Percentiles rank a stretch among this genome's conserved stretches.
Conservation (phyloP, 2,888 invertebrate genomes). For the Neoitamus cyanurus region DNA sequence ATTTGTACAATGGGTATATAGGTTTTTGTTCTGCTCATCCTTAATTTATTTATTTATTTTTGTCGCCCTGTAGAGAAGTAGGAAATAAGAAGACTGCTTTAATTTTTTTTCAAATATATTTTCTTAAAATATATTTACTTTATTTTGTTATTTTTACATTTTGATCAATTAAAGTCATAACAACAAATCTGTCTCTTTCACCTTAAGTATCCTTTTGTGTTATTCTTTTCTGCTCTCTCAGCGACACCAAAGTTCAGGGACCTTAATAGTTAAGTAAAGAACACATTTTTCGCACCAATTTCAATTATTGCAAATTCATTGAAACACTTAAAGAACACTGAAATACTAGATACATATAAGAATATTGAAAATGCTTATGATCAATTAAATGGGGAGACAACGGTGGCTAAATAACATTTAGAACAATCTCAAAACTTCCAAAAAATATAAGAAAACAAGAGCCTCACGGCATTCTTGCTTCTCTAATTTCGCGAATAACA, state of each 20-base stretch:
- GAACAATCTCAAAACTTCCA: background rate
- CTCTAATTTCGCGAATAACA: background rate
- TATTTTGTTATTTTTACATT: background rate
- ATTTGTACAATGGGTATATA: too few species aligned
- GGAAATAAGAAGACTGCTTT: background rate
- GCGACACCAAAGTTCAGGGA: background rate
- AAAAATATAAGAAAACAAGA: background rate
- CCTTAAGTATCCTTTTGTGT: background rate
- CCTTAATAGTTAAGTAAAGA: background rate
- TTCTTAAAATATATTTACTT: conserved; percentile 22
- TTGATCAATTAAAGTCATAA: conserved; percentile 13
- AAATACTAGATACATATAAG: background rate
- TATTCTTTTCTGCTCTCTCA: background rate
- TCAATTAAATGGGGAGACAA: background rate
- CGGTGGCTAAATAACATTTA: background rate
- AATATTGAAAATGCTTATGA: background rate
- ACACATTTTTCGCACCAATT: conserved; percentile 25
- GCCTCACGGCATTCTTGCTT: background rate
- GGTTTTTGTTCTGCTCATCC: too few species aligned
- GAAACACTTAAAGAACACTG: conserved; percentile 12
- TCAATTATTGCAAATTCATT: conserved; percentile 22
- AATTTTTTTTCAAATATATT: background rate
- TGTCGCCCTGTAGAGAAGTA: background rate
- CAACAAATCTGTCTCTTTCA: background rate
- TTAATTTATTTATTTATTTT: too few species aligned